phyloP scores from a whole-genome alignment of 2,797 vertebrate species.

The Psittacula echo region DNA sequence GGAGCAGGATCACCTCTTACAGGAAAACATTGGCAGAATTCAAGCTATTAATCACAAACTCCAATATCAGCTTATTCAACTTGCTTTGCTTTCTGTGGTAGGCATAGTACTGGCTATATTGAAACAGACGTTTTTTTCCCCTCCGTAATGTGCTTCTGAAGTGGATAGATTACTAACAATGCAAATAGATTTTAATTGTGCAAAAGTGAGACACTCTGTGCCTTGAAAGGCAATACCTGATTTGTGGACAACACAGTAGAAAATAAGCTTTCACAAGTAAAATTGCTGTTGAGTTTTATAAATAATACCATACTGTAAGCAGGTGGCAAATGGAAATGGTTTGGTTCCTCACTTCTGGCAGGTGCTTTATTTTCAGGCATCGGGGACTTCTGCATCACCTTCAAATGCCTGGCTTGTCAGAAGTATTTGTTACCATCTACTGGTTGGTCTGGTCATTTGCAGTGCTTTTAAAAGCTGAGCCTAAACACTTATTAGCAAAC shows the following conservation, averaged over 20 bases:
- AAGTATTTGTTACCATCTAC: background rate
- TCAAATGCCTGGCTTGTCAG: background rate
- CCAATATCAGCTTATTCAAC: background rate
- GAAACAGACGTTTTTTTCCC: background rate
- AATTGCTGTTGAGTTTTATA: background rate
- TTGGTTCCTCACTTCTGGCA: background rate
- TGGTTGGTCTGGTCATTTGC: background rate
- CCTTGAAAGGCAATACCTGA: background rate
- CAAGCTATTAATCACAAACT: background rate
- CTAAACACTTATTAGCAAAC: background rate
- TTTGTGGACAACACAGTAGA: background rate
- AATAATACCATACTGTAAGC: background rate
- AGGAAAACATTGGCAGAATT: background rate
- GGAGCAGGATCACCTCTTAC: background rate
- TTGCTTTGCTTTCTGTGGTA: background rate
- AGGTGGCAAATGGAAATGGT: background rate
- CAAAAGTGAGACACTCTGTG: background rate
- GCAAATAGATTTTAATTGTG: background rate
- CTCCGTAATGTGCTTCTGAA: background rate
- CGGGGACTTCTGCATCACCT: background rate
- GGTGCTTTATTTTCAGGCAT: background rate
- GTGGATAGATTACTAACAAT: background rate
- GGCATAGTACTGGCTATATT: background rate
- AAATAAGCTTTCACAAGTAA: slow-evolving; percentile 10
- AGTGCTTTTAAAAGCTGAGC: background rate